Base-by-base conservation (phyloP, 2,113 vertebrate genomes). In the Zosterops borbonicus region DNA sequence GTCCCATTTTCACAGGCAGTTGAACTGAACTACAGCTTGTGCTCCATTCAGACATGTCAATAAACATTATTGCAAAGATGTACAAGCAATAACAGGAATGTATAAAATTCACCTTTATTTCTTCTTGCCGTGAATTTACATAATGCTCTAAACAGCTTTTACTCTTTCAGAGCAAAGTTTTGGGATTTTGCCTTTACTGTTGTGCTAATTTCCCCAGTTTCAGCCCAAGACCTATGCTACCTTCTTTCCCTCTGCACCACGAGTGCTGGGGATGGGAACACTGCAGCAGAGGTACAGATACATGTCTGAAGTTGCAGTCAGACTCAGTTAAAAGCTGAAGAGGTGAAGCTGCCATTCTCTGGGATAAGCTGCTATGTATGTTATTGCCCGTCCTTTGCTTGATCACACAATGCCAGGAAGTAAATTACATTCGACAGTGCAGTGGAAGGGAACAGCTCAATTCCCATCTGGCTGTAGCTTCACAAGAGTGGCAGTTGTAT, bases 11-110 rank as follows among this genome's bases (percentile, higher is more conserved):
- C 97, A 98, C 97, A 98, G 98, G 94, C 98, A 98, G 97, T 98
- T 98, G 97, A 98, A 98, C 97, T 46, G 94, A 98, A 96, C 97
- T 98, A 97, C 97, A 97, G 97, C 97, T 97, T 97, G 96, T 97
- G 97, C 97, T 98, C 95, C 88, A 4, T 96, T 98, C 97, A 98
- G 95, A 98, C 97, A 97, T 98, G 97, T 98, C 98, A 98, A 98
- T 98, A 98, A 98, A 98, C 98, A 98, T 98, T 98, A 98, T 98
- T 98, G 97, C 98, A 98, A 98, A 98, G 97, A 98, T 73, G 97
- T 97, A 97, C 94, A 98, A 97, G 97, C 95, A 97, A 97, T 98
- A 98, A 98, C 95, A 82, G 96, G 94, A 97, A 98, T 97, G 95
- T 98, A 96, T 98, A 98, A 98, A 98, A 97, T 94, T 97, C 96